Evolutionary conservation across 2,113 vertebrate species (phyloP).

Genomic region (Calonectris borealis): DNA sequence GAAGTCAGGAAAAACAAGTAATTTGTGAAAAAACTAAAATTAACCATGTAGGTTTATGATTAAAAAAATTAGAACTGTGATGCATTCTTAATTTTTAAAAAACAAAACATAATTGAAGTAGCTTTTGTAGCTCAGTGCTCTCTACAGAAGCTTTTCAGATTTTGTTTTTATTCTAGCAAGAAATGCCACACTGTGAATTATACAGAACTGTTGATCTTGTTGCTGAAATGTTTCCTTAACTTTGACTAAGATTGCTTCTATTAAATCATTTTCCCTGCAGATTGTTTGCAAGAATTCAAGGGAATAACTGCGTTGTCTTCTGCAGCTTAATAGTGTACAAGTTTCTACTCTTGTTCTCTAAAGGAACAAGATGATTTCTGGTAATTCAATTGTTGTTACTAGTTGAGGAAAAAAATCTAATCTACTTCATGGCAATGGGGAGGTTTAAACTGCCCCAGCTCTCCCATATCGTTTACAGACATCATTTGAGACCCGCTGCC

Average conservation of each 20-base stretch:
- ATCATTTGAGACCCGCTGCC: not conserved
- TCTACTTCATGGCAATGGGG: not conserved
- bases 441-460: not conserved
- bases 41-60: not conserved
- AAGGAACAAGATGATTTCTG: not conserved
- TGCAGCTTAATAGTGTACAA: not conserved
- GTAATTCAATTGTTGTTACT: not conserved
- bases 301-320: not conserved
- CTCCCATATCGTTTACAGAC: not conserved
- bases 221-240: slow-evolving; percentile 6
- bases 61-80: not conserved
- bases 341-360: not conserved
- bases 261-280: not conserved
- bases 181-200: not conserved
- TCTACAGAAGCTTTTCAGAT: not conserved
- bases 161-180: not conserved
- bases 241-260: not conserved
- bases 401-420: not conserved
- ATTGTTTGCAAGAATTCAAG: not conserved
- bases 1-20: not conserved
- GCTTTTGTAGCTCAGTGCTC: not conserved
- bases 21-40: not conserved
- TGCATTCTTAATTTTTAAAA: not conserved
- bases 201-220: not conserved
- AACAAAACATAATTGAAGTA: not conserved